These are phyloP conservation scores for Netelia virgata DNA, from an alignment of 2,888 invertebrate species.

Conservation along the genomic window DNA sequence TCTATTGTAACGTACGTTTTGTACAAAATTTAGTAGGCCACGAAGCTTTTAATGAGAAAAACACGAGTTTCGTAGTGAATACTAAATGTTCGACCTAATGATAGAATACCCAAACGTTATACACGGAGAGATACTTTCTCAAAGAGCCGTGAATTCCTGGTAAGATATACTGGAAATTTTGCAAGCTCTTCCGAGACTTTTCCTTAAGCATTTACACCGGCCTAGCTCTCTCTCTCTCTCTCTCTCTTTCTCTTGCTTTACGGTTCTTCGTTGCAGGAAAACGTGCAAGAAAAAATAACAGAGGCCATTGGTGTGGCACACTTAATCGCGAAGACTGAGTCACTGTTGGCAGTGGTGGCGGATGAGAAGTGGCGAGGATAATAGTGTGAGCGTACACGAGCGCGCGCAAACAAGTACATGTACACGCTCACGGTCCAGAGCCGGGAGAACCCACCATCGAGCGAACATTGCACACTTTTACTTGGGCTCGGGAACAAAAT, in stretches of 20 bases:
- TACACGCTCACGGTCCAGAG: conserved; percentile 19
- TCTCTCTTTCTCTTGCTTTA: neutral
- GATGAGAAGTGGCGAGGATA: conserved; percentile 38
- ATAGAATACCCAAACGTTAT: neutral
- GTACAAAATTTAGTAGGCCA: neutral
- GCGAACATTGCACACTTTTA: conserved; percentile 62
- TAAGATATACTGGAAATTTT: conserved; percentile 21
- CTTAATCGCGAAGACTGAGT: conserved; percentile 70
- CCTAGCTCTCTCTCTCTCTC: neutral
- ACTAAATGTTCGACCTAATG: neutral
- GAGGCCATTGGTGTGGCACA: conserved; percentile 62
- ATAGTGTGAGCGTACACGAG: conserved; percentile 9
- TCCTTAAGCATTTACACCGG: neutral
- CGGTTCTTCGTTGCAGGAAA: conserved; percentile 2
- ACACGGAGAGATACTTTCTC: neutral
- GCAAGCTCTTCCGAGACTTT: conserved; percentile 40
- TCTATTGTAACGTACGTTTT: neutral
- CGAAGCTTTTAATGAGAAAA: neutral
- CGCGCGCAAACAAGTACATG: neutral
- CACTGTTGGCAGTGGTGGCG: conserved; percentile 60
- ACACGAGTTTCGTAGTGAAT: neutral
- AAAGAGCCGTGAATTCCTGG: conserved; percentile 7
- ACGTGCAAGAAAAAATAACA: conserved; percentile 33
- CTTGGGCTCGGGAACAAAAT: conserved; percentile 25
- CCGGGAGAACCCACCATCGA: conserved; percentile 15